phyloP scores from a whole-genome alignment of 2,113 vertebrate species.

The Prinia subflava region DNA sequence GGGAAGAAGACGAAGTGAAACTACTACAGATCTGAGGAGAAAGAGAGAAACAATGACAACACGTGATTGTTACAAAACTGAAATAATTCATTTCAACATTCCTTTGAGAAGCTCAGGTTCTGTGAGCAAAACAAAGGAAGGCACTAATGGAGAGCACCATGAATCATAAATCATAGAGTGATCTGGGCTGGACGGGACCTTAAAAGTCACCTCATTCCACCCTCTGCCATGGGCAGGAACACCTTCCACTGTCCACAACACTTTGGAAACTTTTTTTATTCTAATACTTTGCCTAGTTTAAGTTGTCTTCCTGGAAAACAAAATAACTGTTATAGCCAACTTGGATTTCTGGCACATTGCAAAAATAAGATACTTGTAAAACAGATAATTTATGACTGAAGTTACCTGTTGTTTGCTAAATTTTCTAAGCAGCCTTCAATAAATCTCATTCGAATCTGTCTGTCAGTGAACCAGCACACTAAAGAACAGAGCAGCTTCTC shows the following conservation, averaged over 20 bases:
- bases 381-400: background rate
- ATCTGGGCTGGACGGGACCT: background rate
- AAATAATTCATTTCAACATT: background rate
- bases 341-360: background rate
- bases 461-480: constrained; percentile 99
- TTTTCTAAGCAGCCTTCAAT: constrained; percentile 99
- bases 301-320: background rate
- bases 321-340: background rate
- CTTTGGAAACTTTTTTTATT: background rate
- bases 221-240: background rate
- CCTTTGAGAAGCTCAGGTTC: background rate
- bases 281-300: background rate
- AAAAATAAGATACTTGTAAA: background rate
- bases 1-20: constrained; percentile 93
- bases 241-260: background rate
- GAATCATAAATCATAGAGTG: background rate
- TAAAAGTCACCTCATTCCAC: background rate
- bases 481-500: constrained; percentile 98
- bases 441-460: constrained; percentile 98
- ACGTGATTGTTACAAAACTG: background rate
- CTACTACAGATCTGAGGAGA: constrained; percentile 89
- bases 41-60: background rate
- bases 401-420: constrained; percentile 94
- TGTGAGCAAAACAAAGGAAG: background rate
- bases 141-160: background rate